Evolutionary conservation across 2,888 invertebrate genomes (phyloP), one percentile per base, ranked within the genome.

Genomic region (Papilio gigon): DNA sequence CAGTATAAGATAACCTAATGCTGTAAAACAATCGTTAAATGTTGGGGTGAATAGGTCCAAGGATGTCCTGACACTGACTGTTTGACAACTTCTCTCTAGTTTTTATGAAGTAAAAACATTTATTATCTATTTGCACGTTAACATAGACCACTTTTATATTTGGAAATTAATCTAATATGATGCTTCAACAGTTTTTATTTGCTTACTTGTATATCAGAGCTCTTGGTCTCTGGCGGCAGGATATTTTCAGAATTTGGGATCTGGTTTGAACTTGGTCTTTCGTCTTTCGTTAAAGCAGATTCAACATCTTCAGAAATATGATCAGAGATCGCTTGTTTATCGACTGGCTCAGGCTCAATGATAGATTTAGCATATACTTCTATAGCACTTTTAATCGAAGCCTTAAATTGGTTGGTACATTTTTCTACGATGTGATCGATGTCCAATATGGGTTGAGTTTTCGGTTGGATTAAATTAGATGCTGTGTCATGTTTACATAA

Each of bases 391-490:
- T 56, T 56, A 9, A 30, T 30, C 9, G 30, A 17, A 30, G 5
- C n/a, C 9, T 30, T 30, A 11, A 56, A 56, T 11, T 56, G 17
- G 14, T 17, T 30, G 17, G 53, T 9, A 30, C 27, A n/a, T 56
- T 56, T 17, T n/a, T 56, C n/a, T 25, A 53, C 63, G 40, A 64
- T 37, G 37, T 25, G 37, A 4, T 37, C 64, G n/a, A 64, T 27
- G 2, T 53, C 8, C 3, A 47, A 44, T 9, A 22, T 22, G 9
- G 53, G 53, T 27, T 50, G 37, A 20, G 25, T 53, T 50, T 63
- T 50, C 25, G 37, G 12, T 53, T 33, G 30, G 35, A 12, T 6
- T 12, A 8, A 68, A 72, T 75, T 72, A 70, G 71, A 70, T 71
- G 6, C 11, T 72, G 74, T 71, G 12, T 40, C 40, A 33, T 53